phyloP scores from a whole-genome alignment of 2,113 vertebrate species.

The Prinia subflava region DNA sequence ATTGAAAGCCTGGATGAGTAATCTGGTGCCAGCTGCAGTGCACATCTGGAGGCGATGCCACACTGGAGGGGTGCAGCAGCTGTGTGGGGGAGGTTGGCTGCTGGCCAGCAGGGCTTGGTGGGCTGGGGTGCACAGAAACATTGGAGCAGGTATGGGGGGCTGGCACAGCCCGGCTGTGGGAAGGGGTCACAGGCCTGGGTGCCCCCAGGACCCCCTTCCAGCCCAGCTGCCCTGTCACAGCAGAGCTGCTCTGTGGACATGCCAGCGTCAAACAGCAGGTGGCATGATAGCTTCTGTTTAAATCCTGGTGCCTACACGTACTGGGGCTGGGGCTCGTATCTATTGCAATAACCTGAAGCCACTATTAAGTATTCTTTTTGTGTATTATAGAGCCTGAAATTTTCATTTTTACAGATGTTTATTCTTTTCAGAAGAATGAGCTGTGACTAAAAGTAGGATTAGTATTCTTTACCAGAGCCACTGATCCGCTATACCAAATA shows the following conservation, averaged over 20 bases:
- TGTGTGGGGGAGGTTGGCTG: background rate
- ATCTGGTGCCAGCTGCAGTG: background rate
- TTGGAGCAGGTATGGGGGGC: fast-evolving
- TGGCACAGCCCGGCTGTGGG: background rate
- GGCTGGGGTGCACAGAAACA: background rate
- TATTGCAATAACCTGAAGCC: background rate
- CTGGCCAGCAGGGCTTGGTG: background rate
- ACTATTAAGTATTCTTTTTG: background rate
- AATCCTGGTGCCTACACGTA: background rate
- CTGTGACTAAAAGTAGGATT: background rate
- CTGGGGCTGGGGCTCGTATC: fast-evolving
- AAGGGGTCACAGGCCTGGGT: background rate
- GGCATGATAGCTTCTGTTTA: background rate
- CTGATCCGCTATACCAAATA: background rate
- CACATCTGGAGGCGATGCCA: fast-evolving
- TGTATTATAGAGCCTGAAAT: background rate
- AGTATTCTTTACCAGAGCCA: background rate
- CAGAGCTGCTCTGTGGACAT: background rate
- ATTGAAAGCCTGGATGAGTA: background rate
- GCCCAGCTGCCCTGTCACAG: background rate
- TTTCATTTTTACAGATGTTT: background rate
- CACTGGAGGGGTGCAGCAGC: background rate
- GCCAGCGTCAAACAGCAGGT: conserved; percentile 34
- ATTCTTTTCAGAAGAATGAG: background rate
- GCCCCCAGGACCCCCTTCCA: background rate